These are phyloP conservation scores for Cinclus cinclus DNA, from an alignment of 2,113 vertebrate genomes.

Conservation along the genomic window DNA sequence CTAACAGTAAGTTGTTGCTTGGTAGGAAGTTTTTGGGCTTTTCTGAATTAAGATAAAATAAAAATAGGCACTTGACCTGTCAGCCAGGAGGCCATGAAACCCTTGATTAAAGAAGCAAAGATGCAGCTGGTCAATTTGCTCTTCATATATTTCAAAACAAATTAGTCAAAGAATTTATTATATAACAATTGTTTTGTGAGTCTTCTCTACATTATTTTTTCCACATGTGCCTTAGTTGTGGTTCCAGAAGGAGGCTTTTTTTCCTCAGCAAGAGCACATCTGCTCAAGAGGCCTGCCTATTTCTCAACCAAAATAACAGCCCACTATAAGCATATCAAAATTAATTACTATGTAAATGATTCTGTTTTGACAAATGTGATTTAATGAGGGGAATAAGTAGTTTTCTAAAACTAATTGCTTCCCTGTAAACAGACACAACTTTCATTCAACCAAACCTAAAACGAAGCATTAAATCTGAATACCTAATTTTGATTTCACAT, in stretches of 20 bases:
- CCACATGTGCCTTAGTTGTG: neutral
- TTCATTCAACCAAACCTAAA: neutral
- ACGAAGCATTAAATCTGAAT: neutral
- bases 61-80: neutral
- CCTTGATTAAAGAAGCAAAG: neutral
- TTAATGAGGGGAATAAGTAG: neutral
- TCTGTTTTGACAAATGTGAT: neutral
- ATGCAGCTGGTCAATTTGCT: neutral
- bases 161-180: neutral
- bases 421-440: neutral
- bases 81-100: neutral
- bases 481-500: neutral
- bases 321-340: neutral
- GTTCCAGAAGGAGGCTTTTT: neutral
- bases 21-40: neutral
- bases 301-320: neutral
- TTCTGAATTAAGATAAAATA: neutral
- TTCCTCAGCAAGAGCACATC: neutral
- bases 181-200: neutral
- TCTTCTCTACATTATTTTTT: neutral
- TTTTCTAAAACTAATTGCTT: neutral
- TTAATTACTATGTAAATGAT: neutral
- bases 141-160: neutral
- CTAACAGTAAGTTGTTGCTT: neutral
- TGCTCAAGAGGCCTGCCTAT: neutral